Evolutionary conservation across 2,888 invertebrate species (phyloP), one percentile per base, ranked within the genome.

Genomic region (Pandemis heparana): DNA sequence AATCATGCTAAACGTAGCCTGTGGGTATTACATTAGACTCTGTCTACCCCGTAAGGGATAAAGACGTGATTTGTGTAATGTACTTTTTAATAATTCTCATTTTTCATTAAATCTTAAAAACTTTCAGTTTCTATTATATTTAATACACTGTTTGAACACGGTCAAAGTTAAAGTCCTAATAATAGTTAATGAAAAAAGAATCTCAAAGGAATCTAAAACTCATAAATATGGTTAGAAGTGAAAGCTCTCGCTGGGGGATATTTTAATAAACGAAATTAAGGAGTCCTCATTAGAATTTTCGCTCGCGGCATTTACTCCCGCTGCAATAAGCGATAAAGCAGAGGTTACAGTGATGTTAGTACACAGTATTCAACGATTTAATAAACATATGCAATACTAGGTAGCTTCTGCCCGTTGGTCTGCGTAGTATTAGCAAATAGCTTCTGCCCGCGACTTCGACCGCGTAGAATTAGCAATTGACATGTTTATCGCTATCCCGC

Each of bases 221-320:
- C 68, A 68, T 69, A 69, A 73, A 73, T 73, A 60, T 59, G 59
- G 48, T 48, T 41, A 64, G 66, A 65, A 69, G 65, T 53, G 61
- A 76, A 76, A 71, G 70, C 80, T 81, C 79, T 77, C 80, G 79
- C 77, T 23, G 80, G 71, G 74, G 79, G 83, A 86, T 88, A 85
- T 85, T 87, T 85, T 85, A 86, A 85, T 85, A 88, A 87, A 89
- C 85, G 88, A 88, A 90, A 90, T 89, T 89, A 86, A 85, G 83
- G 84, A 80, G 79, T 76, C 81, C 82, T 85, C 88, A 85, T 88
- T 89, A 87, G 85, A 90, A 87, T 86, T 83, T 84, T 82, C 80
- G 81, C 83, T 84, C 79, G 75, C 76, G 87, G 87, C 84, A 82
- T 83, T 81, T 84, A 79, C 83, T 86, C 82, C 79, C 81, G 79